Conservation (phyloP, 2,888 invertebrate genomes). For the Lamellibrachia columna region DNA sequence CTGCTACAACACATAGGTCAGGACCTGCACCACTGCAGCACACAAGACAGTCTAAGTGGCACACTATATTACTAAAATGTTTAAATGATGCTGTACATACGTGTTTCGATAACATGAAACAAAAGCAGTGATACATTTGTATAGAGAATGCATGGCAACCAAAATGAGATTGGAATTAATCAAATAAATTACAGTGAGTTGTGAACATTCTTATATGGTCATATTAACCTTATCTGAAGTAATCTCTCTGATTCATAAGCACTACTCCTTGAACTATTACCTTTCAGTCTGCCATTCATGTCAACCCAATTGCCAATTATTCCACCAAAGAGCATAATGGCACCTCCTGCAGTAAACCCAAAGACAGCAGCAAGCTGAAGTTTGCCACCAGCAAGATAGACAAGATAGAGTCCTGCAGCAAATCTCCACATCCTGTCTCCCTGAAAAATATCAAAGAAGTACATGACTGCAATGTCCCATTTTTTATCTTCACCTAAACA, state of each 20-base stretch:
- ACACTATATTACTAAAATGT: too few relatives aligned
- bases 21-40: too few relatives aligned
- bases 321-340: constrained; percentile 67
- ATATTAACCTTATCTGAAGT: too few relatives aligned
- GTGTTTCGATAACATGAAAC: too few relatives aligned
- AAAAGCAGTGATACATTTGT: too few relatives aligned
- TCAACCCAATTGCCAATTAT: constrained; percentile 69
- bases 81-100: too few relatives aligned
- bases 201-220: too few relatives aligned
- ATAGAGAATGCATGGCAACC: neutral
- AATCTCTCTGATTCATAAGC: neutral
- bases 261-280: constrained; percentile 47
- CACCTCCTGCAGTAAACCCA: constrained; percentile 65
- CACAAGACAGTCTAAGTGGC: too few relatives aligned
- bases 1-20: too few relatives aligned
- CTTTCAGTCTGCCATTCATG: constrained; percentile 65
- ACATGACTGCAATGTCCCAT: neutral
- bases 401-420: constrained; percentile 68
- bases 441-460: constrained; percentile 42
- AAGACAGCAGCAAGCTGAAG: constrained; percentile 67
- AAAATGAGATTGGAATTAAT: neutral
- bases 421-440: constrained; percentile 71
- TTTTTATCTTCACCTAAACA: neutral
- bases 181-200: neutral
- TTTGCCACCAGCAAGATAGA: constrained; percentile 62